These are phyloP conservation scores for Hymenochirus boettgeri DNA, from an alignment of 2,113 vertebrate genomes.

Conservation along the genomic window DNA sequence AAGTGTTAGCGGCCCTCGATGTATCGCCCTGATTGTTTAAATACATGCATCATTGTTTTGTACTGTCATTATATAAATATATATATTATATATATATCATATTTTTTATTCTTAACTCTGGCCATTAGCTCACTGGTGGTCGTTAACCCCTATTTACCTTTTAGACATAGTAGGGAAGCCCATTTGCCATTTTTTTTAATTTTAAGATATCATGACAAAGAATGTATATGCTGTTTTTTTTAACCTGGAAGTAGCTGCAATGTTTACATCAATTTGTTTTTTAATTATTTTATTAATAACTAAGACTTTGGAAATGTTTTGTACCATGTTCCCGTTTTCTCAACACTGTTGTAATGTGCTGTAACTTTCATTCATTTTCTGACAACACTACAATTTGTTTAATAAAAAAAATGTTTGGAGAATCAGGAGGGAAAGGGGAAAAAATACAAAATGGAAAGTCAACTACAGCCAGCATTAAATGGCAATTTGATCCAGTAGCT, in stretches of 20 bases:
- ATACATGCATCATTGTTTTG: slow-evolving; percentile 50
- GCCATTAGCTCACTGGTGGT: slow-evolving; percentile 11
- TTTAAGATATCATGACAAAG: slow-evolving; percentile 66
- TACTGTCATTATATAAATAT: slow-evolving; percentile 52
- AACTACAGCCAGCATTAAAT: too few species aligned
- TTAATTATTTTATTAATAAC: slow-evolving; percentile 40
- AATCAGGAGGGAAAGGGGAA: too few species aligned
- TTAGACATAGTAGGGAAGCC: too few species aligned
- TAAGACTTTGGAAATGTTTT: slow-evolving; percentile 68
- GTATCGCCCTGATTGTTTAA: too few species aligned
- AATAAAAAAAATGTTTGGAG: slow-evolving; percentile 9
- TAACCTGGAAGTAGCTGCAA: slow-evolving; percentile 66
- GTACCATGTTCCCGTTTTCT: slow-evolving; percentile 52
- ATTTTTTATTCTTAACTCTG: slow-evolving; percentile 40
- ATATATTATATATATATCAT: slow-evolving; percentile 35
- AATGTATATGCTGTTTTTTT: slow-evolving; percentile 71
- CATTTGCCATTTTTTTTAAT: slow-evolving; percentile 15
- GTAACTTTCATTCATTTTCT: slow-evolving; percentile 49
- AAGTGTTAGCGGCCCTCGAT: too few species aligned
- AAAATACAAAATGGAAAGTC: too few species aligned
- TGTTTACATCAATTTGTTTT: slow-evolving; percentile 79
- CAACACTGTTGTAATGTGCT: slow-evolving; percentile 55
- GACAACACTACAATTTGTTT: slow-evolving; percentile 52
- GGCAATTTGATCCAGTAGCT: too few species aligned
- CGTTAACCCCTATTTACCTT: too few species aligned